Conservation (phyloP, 2,113 vertebrate species). For the Ornithorhynchus anatinus region DNA sequence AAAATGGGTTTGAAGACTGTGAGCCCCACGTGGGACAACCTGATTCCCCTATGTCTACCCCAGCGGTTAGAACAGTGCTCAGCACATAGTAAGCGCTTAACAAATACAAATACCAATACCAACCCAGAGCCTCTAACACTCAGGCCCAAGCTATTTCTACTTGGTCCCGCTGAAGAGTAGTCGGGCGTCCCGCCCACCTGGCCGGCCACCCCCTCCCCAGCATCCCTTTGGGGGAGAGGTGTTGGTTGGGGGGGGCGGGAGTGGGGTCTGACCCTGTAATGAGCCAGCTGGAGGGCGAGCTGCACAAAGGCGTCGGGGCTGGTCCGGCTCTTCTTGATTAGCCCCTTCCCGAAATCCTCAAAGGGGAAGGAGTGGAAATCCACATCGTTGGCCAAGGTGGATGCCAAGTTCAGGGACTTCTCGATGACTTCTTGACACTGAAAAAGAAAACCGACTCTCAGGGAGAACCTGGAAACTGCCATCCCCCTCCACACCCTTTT, state of each 20-base stretch:
- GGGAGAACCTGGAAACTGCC: too few species aligned
- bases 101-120: too few species aligned
- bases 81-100: too few species aligned
- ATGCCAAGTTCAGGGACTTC: conserved; percentile 78
- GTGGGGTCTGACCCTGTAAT: conserved; percentile 79
- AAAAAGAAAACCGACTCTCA: too few species aligned
- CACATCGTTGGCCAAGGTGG: conserved; percentile 84
- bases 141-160: not conserved
- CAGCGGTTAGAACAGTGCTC: too few species aligned
- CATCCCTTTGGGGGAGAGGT: rapidly evolving
- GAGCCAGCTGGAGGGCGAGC: conserved; percentile 91
- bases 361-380: conserved; percentile 88
- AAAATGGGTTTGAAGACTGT: too few species aligned
- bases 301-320: conserved; percentile 96
- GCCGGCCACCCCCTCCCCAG: too few species aligned
- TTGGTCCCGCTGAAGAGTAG: not conserved
- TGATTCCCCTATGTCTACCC: too few species aligned
- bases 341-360: conserved; percentile 85
- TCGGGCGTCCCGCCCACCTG: too few species aligned
- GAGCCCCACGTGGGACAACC: too few species aligned
- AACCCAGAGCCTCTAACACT: not conserved
- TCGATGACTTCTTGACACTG: conserved; percentile 89
- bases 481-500: too few species aligned
- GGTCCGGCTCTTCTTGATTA: conserved; percentile 90
- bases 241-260: rapidly evolving